These are phyloP conservation scores for Melanotus villosus DNA, from an alignment of 2,888 invertebrate species.

Conservation along the genomic window DNA sequence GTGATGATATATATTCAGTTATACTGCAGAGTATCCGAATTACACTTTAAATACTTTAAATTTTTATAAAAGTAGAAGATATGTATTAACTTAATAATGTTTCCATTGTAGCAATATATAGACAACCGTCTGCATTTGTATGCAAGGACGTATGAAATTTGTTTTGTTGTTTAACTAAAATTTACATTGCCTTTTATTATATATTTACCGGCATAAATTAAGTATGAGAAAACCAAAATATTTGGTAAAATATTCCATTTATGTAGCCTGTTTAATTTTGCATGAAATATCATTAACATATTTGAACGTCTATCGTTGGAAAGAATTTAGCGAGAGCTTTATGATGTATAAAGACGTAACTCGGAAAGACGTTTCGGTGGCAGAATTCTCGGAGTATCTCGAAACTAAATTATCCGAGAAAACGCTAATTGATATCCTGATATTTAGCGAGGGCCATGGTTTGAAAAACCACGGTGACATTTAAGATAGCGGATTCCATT, in stretches of 20 bases:
- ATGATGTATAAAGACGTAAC: slow-evolving; percentile 11
- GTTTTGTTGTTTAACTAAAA: no score
- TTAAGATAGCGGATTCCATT: slow-evolving; percentile 46
- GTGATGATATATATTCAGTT: no score
- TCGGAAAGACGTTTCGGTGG: not conserved
- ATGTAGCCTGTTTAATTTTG: slow-evolving; percentile 17
- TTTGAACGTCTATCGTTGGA: slow-evolving; percentile 13
- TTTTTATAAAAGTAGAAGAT: no score
- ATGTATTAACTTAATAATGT: no score
- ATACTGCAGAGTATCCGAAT: no score
- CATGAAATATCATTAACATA: slow-evolving; percentile 23
- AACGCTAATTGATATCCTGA: slow-evolving; percentile 42
- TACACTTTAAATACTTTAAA: no score
- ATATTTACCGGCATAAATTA: no score
- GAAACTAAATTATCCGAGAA: slow-evolving; percentile 30
- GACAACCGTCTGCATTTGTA: no score
- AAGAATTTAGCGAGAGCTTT: slow-evolving; percentile 8
- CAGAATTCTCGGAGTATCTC: not conserved
- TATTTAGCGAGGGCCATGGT: slow-evolving; percentile 28
- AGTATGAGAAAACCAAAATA: no score
- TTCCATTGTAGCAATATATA: no score
- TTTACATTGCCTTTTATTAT: no score
- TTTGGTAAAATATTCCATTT: slow-evolving; percentile 14
- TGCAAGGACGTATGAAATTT: no score
- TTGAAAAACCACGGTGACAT: slow-evolving; percentile 45